Conservation (phyloP, 2,888 invertebrate genomes). For the Lasioglossum lativentre region DNA sequence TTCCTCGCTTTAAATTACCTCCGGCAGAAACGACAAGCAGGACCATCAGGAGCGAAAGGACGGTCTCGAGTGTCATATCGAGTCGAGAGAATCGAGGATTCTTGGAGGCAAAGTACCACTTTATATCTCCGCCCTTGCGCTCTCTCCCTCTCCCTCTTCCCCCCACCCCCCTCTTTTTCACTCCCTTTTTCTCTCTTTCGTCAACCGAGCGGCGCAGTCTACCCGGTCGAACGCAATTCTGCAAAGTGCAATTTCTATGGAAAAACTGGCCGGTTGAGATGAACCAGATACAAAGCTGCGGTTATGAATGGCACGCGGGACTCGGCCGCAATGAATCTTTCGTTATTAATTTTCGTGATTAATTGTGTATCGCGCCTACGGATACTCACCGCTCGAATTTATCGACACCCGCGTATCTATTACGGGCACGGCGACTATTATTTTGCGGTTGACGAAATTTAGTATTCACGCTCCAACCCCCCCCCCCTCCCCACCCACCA, state of each 20-base stretch:
- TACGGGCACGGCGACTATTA: conserved; percentile 22
- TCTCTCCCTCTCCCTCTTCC: conserved; percentile 49
- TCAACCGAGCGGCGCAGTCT: conserved; percentile 36
- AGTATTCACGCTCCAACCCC: conserved; percentile 25
- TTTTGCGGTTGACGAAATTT: conserved; percentile 43
- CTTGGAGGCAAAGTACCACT: conserved; percentile 74
- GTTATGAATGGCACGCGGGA: conserved; percentile 49
- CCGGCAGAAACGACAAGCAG: conserved; percentile 67
- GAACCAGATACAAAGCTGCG: conserved; percentile 54
- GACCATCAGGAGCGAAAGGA: conserved; percentile 69
- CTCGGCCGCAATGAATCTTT: conserved; percentile 12
- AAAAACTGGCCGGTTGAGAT: conserved; percentile 56
- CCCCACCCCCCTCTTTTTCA: conserved; percentile 19
- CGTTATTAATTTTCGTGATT: conserved; percentile 58
- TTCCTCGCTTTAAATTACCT: conserved; percentile 73
- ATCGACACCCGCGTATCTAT: conserved; percentile 37
- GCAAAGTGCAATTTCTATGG: conserved; percentile 66
- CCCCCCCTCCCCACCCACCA: neutral
- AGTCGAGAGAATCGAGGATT: conserved; percentile 76
- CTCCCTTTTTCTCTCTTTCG: conserved; percentile 37
- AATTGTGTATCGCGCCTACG: conserved; percentile 17
- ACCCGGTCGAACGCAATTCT: conserved; percentile 69
- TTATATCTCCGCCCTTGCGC: conserved; percentile 68
- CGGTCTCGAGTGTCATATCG: conserved; percentile 75
- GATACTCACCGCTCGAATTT: neutral